Conservation (phyloP, 2,113 vertebrate species). For the Oxyura jamaicensis region DNA sequence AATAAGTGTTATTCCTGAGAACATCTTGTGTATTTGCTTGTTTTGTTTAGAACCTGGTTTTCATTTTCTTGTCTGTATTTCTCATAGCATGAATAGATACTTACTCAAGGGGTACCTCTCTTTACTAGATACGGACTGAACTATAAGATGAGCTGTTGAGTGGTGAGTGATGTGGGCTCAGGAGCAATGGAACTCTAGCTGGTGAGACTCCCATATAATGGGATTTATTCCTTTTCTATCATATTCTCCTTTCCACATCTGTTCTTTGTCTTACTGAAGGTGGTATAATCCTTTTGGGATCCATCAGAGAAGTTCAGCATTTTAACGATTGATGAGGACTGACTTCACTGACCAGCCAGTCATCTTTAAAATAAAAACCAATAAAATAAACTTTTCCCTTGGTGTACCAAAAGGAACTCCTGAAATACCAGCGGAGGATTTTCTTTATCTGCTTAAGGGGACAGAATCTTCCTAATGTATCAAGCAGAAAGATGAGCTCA, state of each 20-base stretch:
- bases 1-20: neutral
- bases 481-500: neutral
- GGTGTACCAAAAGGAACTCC: neutral
- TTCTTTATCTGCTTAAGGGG: neutral
- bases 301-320: neutral
- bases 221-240: neutral
- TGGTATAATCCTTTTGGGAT: neutral
- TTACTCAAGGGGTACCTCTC: neutral
- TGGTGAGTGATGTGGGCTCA: neutral
- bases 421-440: neutral
- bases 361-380: neutral
- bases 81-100: neutral
- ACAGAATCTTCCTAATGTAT: neutral
- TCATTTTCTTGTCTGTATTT: neutral
- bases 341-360: neutral
- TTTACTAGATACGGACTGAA: neutral
- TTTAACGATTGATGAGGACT: neutral
- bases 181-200: neutral
- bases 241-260: neutral
- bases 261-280: neutral
- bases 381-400: neutral
- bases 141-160: neutral
- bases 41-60: neutral
- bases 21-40: neutral
- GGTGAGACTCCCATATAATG: fast-evolving